Conservation (phyloP, 2,888 invertebrate genomes). For the Orchesellides sinensis region DNA sequence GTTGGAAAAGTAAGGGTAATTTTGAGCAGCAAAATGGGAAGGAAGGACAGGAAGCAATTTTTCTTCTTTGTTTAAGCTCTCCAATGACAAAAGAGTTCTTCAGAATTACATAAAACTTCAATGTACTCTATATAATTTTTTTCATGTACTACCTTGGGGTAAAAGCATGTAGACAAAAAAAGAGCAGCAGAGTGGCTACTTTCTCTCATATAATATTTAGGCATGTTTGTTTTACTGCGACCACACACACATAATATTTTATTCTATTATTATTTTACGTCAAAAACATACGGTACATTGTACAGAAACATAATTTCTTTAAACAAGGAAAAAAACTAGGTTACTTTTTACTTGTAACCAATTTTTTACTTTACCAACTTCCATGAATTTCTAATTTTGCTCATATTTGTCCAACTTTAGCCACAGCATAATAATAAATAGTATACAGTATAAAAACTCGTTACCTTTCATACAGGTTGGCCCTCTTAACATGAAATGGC, state of each 20-base stretch:
- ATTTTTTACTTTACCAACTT: no score
- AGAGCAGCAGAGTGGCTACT: no score
- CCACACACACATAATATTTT: no score
- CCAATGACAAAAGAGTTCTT: constrained; percentile 17
- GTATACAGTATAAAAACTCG: not conserved
- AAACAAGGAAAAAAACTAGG: no score
- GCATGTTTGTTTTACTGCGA: no score
- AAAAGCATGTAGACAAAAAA: no score
- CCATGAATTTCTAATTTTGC: no score
- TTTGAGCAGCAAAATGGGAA: constrained; percentile 39
- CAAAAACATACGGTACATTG: no score
- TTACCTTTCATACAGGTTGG: constrained; percentile 85
- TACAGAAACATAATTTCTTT: no score
- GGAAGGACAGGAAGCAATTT: constrained; percentile 36
- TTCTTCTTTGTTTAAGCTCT: not conserved
- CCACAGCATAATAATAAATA: not conserved
- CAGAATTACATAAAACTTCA: not conserved
- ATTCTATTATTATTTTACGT: no score
- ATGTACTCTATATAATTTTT: not conserved
- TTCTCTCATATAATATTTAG: no score
- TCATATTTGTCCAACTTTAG: constrained; percentile 3
- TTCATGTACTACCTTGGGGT: constrained; percentile 1
- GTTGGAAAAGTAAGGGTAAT: constrained; percentile 48
- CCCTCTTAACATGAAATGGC: constrained; percentile 85
- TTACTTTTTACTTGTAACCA: no score